Evolutionary conservation across 2,113 vertebrate genomes (phyloP), one percentile per base, ranked within the genome.

Genomic region (Solea solea): DNA sequence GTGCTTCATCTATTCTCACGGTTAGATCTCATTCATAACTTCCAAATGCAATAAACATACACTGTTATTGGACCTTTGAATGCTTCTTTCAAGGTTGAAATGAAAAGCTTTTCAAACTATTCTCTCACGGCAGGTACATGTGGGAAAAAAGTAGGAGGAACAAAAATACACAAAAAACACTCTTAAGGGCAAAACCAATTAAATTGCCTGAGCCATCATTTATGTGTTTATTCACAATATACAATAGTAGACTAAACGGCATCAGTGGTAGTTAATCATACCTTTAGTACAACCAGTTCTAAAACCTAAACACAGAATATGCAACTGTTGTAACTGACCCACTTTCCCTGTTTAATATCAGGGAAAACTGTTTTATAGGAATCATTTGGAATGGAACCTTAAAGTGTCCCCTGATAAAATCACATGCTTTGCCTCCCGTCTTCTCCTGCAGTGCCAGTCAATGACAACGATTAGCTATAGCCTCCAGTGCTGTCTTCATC

Each of bases 391-490:
- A 74, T 64, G 46, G 39, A 46, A 27, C 62, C 34, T 81, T 64
- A 79, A 77, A 69, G 66, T 81, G 74, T 87, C 82, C 80, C 74
- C 73, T 50, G 73, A 64, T 82, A 65, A 85, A 82, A 72, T 78
- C 40, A 56, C 44, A 64, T 69, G 72, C 76, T 73, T 66, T 65
- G 66, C 59, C 69, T 1, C 21, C 27, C 46, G 64, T 80, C 62
- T 69, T 70, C 48, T 65, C 51, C 62, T 75, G 73, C 78, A 64
- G 61, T 42, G 28, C 12, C 63, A 82, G 79, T 90, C 85, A 88
- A 84, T 83, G 84, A 75, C 79, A 89, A 84, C 25, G 78, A 86
- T 90, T 89, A 80, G 78, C 80, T 80, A 34, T 74, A 76, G 80
- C 86, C 76, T 78, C 74, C 74, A 84, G 78, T 80, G 66, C 71